These are phyloP conservation scores for Austrofundulus limnaeus DNA, from an alignment of 2,113 vertebrate species.

Conservation along the genomic window DNA sequence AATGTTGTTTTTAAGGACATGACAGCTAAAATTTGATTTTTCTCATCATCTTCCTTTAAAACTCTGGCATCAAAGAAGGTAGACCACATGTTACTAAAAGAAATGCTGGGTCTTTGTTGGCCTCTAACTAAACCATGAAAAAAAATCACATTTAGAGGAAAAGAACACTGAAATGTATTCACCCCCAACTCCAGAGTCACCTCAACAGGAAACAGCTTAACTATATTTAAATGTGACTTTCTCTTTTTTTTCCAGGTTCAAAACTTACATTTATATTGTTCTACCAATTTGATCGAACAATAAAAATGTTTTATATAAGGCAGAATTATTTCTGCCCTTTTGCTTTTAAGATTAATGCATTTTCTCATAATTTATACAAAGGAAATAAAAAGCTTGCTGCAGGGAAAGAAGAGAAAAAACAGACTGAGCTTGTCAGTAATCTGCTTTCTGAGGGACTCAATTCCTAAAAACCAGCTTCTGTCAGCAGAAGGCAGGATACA, in stretches of 20 bases:
- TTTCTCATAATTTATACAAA: not conserved
- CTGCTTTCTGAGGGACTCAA: slow-evolving; percentile 40
- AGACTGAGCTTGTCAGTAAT: slow-evolving; percentile 38
- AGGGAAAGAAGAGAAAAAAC: slow-evolving; percentile 31
- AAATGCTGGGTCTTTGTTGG: too few species aligned
- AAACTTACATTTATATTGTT: not conserved
- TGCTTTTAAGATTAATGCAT: not conserved
- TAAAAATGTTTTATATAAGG: not conserved
- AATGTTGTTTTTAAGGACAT: not conserved
- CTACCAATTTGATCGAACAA: not conserved
- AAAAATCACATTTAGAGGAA: too few species aligned
- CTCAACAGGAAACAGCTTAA: too few species aligned
- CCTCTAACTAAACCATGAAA: too few species aligned
- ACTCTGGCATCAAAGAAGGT: too few species aligned
- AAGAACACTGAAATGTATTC: too few species aligned
- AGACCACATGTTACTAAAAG: too few species aligned
- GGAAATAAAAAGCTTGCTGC: slow-evolving; percentile 10
- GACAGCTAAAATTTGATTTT: not conserved
- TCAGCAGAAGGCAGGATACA: slow-evolving; percentile 74
- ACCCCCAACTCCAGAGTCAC: too few species aligned
- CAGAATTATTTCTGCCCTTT: not conserved
- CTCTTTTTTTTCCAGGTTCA: too few species aligned
- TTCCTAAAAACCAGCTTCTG: slow-evolving; percentile 49
- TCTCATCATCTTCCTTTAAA: too few species aligned
- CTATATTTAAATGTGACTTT: too few species aligned